phyloP scores from a whole-genome alignment of 2,113 vertebrate species.

The Mormyrus iriodes region DNA sequence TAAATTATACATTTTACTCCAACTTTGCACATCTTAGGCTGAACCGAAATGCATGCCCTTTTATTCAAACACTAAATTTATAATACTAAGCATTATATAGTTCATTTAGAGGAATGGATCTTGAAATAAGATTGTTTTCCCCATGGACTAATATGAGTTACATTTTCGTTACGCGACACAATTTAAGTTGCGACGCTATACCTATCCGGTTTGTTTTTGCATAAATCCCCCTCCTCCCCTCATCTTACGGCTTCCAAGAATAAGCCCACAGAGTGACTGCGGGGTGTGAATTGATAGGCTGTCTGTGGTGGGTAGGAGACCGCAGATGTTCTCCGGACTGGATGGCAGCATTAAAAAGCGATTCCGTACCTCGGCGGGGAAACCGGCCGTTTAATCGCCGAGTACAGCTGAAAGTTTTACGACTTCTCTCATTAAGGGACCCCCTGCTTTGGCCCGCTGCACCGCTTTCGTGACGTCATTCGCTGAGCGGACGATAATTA shows the following conservation, averaged over 20 bases:
- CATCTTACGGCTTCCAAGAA: neutral
- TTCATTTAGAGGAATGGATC: neutral
- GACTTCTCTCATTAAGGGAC: neutral
- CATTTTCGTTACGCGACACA: neutral
- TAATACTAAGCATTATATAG: neutral
- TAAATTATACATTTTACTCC: neutral
- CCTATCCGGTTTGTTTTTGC: neutral
- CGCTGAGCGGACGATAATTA: neutral
- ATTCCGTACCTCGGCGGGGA: neutral
- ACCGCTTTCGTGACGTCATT: neutral
- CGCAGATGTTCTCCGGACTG: neutral
- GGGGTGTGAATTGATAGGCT: neutral
- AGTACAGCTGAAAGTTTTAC: conserved; percentile 10
- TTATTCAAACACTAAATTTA: neutral
- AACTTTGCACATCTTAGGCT: neutral
- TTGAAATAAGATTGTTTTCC: neutral
- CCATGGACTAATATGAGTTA: neutral
- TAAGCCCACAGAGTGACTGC: neutral
- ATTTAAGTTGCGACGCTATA: neutral
- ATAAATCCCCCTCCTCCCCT: neutral
- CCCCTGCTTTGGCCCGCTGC: neutral
- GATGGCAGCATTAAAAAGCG: neutral
- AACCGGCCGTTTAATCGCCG: conserved; percentile 1
- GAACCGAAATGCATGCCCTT: neutral
- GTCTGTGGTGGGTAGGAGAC: neutral